phyloP scores from a whole-genome alignment of 2,797 vertebrate species.

The Arremon aurantiirostris region DNA sequence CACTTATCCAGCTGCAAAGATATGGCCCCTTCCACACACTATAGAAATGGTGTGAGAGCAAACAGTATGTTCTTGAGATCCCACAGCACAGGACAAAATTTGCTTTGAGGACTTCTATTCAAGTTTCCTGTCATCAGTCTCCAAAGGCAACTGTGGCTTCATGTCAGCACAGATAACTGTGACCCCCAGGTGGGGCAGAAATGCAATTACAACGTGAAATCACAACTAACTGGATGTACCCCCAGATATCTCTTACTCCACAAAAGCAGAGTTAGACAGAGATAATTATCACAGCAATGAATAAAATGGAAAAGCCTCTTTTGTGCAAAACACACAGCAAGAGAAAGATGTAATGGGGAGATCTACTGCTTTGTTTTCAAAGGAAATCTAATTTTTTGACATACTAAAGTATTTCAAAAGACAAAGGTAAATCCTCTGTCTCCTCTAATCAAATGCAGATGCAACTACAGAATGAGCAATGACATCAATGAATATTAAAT shows the following conservation, averaged over 20 bases:
- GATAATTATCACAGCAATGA: not conserved
- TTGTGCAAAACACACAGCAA: not conserved
- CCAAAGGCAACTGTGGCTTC: not conserved
- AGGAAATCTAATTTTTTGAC: conserved; percentile 24
- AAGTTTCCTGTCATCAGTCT: not conserved
- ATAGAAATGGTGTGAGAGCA: not conserved
- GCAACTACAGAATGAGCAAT: not conserved
- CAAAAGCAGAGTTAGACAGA: not conserved
- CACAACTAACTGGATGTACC: not conserved
- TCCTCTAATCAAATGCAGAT: conserved; percentile 14
- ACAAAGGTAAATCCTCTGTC: conserved; percentile 14
- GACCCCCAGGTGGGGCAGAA: not conserved
- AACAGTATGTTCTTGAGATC: not conserved
- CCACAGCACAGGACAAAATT: not conserved
- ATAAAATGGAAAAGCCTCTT: not conserved
- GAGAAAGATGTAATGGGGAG: not conserved
- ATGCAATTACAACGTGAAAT: not conserved
- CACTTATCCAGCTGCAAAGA: not conserved
- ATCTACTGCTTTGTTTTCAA: not conserved
- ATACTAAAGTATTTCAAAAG: not conserved
- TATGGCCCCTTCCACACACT: not conserved
- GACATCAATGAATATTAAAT: not conserved
- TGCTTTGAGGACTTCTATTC: not conserved
- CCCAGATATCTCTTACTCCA: not conserved
- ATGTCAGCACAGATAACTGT: not conserved